Percentiles rank a stretch among this genome's conserved stretches.
Conservation (phyloP, 2,797 vertebrate genomes). For the Pelobates cultripes region DNA sequence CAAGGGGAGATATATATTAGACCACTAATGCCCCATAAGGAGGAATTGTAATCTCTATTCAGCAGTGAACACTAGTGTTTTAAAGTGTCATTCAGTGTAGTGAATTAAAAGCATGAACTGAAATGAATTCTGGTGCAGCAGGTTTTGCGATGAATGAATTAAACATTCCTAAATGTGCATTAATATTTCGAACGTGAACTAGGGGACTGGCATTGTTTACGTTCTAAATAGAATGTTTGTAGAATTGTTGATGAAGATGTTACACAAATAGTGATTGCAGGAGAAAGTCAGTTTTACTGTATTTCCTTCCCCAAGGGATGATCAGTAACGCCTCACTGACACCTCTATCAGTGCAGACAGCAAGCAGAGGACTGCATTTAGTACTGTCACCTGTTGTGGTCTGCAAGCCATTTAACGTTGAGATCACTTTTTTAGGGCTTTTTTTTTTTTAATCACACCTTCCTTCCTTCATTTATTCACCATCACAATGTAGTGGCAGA, state of each 20-base stretch:
- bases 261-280: conserved; percentile 17
- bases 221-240: no score
- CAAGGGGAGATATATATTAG: conserved; percentile 42
- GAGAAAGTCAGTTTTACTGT: conserved; percentile 57
- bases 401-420: background rate
- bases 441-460: conserved; percentile 31
- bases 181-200: background rate
- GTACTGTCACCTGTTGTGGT: conserved; percentile 77
- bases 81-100: background rate
- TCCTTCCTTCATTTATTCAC: conserved; percentile 54
- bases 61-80: background rate
- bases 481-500: conserved; percentile 18
- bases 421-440: conserved; percentile 29
- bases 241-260: conserved; percentile 1
- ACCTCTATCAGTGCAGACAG: conserved; percentile 62
- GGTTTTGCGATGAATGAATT: background rate
- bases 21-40: background rate
- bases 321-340: conserved; percentile 67
- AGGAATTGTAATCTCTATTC: background rate
- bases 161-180: background rate
- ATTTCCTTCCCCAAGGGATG: conserved; percentile 60
- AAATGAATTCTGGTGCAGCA: background rate
- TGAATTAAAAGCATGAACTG: background rate
- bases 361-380: conserved; percentile 49
- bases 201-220: no score